Evolutionary conservation across 2,888 invertebrate genomes (phyloP).

Genomic region (Perizoma flavofasciatum): DNA sequence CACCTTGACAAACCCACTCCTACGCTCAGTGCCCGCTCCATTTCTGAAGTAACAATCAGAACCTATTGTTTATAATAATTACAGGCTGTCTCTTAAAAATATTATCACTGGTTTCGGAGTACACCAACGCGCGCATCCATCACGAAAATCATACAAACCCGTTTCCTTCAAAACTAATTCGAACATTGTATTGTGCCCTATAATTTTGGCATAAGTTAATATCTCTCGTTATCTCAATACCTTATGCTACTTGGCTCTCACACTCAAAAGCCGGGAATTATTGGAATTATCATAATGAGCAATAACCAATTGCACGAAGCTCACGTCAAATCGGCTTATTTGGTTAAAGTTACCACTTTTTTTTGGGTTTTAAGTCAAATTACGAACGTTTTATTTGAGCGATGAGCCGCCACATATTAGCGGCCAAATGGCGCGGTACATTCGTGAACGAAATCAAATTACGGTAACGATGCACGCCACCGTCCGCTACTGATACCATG

Average conservation of each 20-base stretch:
- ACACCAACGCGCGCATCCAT: conserved; percentile 58
- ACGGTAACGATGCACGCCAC: conserved; percentile 77
- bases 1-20: conserved; percentile 38
- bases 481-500: conserved; percentile 50
- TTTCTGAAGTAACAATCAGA: conserved; percentile 62
- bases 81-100: conserved; percentile 54
- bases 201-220: conserved; percentile 60
- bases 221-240: conserved; percentile 59
- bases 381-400: conserved; percentile 63
- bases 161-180: conserved; percentile 47
- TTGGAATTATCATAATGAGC: conserved; percentile 75
- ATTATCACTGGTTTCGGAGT: conserved; percentile 50
- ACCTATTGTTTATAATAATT: conserved; percentile 68
- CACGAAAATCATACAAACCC: conserved; percentile 48
- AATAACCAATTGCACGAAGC: conserved; percentile 78
- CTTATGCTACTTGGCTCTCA: conserved; percentile 50
- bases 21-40: conserved; percentile 56
- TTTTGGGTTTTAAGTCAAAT: conserved; percentile 64
- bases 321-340: conserved; percentile 71
- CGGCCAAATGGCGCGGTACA: conserved; percentile 55
- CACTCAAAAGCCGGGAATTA: conserved; percentile 51
- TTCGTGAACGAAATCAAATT: conserved; percentile 79
- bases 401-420: conserved; percentile 70
- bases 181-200: conserved; percentile 41
- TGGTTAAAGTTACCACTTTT: conserved; percentile 51